Evolutionary conservation across 2,888 invertebrate genomes (phyloP).

Genomic region (Aspidiotus rigidus): DNA sequence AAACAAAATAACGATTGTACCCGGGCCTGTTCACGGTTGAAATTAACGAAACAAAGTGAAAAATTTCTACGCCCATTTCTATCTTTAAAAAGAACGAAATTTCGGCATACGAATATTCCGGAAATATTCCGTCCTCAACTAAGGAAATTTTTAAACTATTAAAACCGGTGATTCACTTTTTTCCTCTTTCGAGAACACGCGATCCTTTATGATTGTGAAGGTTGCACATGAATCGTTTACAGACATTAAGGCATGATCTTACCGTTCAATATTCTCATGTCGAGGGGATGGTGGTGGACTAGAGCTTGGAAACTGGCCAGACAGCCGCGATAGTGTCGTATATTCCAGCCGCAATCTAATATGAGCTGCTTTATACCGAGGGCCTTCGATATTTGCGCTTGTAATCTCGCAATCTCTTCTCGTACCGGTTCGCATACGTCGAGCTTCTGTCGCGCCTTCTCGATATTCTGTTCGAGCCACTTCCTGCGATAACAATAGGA

Average conservation of each 20-base stretch:
- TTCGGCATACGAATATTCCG: too few species aligned
- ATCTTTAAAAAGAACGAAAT: too few species aligned
- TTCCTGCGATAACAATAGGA: slow-evolving; percentile 45
- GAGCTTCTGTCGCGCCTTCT: slow-evolving; percentile 56
- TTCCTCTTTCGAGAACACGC: too few species aligned
- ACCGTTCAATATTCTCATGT: slow-evolving; percentile 60
- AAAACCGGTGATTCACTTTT: too few species aligned
- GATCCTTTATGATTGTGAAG: not conserved
- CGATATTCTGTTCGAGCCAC: slow-evolving; percentile 65
- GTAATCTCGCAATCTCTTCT: slow-evolving; percentile 63
- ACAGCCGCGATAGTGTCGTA: slow-evolving; percentile 82
- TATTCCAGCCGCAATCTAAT: slow-evolving; percentile 82
- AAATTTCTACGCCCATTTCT: too few species aligned
- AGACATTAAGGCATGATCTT: slow-evolving; percentile 12
- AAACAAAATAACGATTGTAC: too few species aligned
- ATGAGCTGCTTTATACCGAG: slow-evolving; percentile 53
- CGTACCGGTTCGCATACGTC: slow-evolving; percentile 57
- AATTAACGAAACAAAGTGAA: too few species aligned
- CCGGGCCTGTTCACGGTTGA: too few species aligned
- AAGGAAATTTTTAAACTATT: too few species aligned
- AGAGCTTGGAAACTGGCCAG: slow-evolving; percentile 71
- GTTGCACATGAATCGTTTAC: not conserved
- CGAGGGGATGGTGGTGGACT: slow-evolving; percentile 61
- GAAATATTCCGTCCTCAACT: too few species aligned
- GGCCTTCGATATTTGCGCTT: slow-evolving; percentile 50